Conservation (phyloP, 2,113 vertebrate genomes). For the Forbesichthys papilliferus region DNA sequence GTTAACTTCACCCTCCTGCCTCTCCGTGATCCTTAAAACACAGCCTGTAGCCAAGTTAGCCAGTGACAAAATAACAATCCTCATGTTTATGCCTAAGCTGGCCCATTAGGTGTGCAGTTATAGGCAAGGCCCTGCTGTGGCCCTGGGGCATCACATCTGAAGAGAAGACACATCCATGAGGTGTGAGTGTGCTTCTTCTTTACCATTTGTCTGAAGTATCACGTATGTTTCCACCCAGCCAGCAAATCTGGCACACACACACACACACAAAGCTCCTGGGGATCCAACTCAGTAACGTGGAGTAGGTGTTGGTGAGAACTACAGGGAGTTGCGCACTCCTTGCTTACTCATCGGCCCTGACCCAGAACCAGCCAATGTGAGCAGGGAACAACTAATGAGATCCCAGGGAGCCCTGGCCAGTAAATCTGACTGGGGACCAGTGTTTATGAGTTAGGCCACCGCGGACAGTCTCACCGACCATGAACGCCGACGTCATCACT, state of each 20-base stretch:
- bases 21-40: conserved; percentile 36
- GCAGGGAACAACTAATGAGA: conserved; percentile 55
- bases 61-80: conserved; percentile 66
- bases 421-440: conserved; percentile 63
- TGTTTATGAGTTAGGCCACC: conserved; percentile 61
- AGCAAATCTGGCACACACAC: conserved; percentile 24
- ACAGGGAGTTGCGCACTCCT: conserved; percentile 55
- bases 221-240: conserved; percentile 12
- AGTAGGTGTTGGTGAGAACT: conserved; percentile 45
- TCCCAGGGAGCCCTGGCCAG: conserved; percentile 45
- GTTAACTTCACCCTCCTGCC: conserved; percentile 21
- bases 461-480: conserved; percentile 47
- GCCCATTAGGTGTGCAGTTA: conserved; percentile 56
- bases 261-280: conserved; percentile 39
- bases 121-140: conserved; percentile 24
- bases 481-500: conserved; percentile 48
- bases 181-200: conserved; percentile 34
- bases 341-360: conserved; percentile 65
- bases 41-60: conserved; percentile 33
- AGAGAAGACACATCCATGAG: conserved; percentile 48
- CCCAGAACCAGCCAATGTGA: conserved; percentile 57
- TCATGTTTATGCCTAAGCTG: conserved; percentile 64
- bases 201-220: conserved; percentile 34
- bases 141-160: conserved; percentile 42
- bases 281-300: conserved; percentile 54